Conservation (phyloP, 2,113 vertebrate genomes). For the Leiothrix lutea region DNA sequence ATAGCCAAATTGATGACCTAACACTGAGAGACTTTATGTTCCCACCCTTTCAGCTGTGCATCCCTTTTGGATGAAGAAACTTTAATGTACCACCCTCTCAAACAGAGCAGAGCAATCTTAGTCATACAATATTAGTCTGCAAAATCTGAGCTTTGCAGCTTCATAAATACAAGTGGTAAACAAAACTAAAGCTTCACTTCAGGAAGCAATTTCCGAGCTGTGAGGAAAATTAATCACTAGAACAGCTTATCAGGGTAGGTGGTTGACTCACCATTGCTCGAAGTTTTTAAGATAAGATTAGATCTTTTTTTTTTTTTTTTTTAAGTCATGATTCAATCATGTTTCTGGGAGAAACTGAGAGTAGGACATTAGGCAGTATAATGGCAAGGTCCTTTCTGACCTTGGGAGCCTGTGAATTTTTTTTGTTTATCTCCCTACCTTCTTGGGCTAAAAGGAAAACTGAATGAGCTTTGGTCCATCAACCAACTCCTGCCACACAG, state of each 20-base stretch:
- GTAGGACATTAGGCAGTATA: not conserved
- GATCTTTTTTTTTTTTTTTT: not conserved
- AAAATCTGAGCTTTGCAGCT: not conserved
- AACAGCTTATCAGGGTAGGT: slow-evolving; percentile 62
- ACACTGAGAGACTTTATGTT: not conserved
- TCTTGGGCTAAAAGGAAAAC: not conserved
- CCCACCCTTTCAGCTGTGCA: not conserved
- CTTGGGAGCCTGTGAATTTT: not conserved
- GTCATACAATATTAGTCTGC: not conserved
- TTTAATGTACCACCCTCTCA: not conserved
- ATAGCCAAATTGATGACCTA: not conserved
- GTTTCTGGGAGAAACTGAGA: slow-evolving; percentile 19
- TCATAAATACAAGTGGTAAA: slow-evolving; percentile 31
- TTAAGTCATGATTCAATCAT: slow-evolving; percentile 27
- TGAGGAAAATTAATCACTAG: slow-evolving; percentile 58
- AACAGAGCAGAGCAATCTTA: not conserved
- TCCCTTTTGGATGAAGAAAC: not conserved
- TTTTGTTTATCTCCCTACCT: not conserved
- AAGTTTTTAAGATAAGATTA: slow-evolving; percentile 60
- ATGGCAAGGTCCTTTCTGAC: slow-evolving; percentile 1
- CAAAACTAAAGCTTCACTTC: slow-evolving; percentile 51
- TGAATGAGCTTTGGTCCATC: not conserved
- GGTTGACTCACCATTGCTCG: slow-evolving; percentile 58
- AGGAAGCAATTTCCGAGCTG: slow-evolving; percentile 54
- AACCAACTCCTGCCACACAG: not conserved